phyloP scores from a whole-genome alignment of 64 coral and sea anemone species.

The Porites australiensis region DNA sequence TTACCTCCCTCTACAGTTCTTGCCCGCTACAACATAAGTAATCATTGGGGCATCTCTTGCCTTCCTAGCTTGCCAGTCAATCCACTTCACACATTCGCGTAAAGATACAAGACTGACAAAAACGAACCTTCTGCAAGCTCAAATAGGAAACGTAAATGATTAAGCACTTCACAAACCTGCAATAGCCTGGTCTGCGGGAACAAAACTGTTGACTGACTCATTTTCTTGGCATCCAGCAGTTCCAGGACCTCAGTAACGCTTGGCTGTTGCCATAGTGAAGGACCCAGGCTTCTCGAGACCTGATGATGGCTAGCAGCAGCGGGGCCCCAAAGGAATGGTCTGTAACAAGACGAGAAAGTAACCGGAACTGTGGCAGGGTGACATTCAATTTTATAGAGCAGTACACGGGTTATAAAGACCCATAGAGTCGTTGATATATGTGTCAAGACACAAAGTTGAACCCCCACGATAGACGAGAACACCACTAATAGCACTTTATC shows the following conservation, averaged over 20 bases:
- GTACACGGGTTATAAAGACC: too few relatives aligned
- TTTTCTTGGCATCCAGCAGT: constrained; percentile 15
- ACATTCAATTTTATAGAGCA: not conserved
- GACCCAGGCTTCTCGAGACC: constrained; percentile 42
- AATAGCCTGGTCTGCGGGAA: constrained; percentile 44
- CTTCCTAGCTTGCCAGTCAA: too few relatives aligned
- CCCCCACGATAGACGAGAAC: too few relatives aligned
- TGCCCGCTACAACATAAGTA: too few relatives aligned
- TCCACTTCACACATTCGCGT: too few relatives aligned
- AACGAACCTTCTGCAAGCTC: not conserved
- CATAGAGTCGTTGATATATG: too few relatives aligned
- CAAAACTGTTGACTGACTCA: constrained; percentile 33
- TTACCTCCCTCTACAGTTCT: too few relatives aligned
- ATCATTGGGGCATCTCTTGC: too few relatives aligned
- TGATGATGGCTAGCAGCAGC: constrained; percentile 59
- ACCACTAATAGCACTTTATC: too few relatives aligned
- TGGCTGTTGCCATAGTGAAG: constrained; percentile 66
- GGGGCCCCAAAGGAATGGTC: constrained; percentile 58
- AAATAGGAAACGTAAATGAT: not conserved
- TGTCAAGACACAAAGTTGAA: too few relatives aligned
- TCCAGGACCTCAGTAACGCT: constrained; percentile 60
- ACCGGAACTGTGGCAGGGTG: not conserved
- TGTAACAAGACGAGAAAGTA: not conserved
- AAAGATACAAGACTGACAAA: not conserved
- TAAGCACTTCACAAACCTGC: constrained; percentile 1